Percentiles rank a stretch among this genome's conserved stretches.
These are phyloP conservation scores for Trididemnum nubilum DNA, from an alignment of 23 tunicate species.

Conservation along the genomic window DNA sequence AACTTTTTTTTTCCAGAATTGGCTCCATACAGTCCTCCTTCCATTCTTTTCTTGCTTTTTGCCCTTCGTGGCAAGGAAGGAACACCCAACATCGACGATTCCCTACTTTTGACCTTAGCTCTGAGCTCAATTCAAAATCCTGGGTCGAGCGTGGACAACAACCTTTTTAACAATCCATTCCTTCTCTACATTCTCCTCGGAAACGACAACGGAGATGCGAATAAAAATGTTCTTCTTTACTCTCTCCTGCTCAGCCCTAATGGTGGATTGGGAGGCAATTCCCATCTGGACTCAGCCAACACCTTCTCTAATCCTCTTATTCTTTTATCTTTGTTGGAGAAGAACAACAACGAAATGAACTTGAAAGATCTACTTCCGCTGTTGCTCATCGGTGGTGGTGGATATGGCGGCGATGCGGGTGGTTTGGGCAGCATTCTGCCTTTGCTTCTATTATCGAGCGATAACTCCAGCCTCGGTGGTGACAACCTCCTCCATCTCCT, in stretches of 20 bases:
- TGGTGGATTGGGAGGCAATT: constrained; percentile 7
- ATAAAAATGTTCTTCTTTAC: constrained; percentile 25
- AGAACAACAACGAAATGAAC: constrained; percentile 7
- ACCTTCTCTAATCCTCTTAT: constrained; percentile 32
- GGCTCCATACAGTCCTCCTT: background rate
- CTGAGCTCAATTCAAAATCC: constrained; percentile 18
- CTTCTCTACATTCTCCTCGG: constrained; percentile 30
- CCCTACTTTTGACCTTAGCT: constrained; percentile 3
- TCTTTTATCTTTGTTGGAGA: constrained; percentile 25
- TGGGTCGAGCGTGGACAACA: constrained; percentile 23
- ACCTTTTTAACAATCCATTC: constrained; percentile 36
- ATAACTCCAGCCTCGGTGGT: background rate
- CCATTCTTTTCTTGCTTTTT: constrained; percentile 28
- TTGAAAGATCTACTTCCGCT: constrained; percentile 21
- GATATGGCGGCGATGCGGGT: background rate
- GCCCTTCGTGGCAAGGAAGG: constrained; percentile 29
- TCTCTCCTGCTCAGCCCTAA: constrained; percentile 19
- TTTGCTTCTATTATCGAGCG: constrained; percentile 10
- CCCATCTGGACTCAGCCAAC: background rate
- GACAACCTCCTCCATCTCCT: constrained; percentile 1
- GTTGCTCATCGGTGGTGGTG: constrained; percentile 15
- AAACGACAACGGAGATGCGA: background rate
- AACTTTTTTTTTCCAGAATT: too few species aligned
- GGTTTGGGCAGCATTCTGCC: constrained; percentile 16
- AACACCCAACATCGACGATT: constrained; percentile 1